Conservation (phyloP, 2,888 invertebrate genomes). For the Drosophila maculinotata region DNA sequence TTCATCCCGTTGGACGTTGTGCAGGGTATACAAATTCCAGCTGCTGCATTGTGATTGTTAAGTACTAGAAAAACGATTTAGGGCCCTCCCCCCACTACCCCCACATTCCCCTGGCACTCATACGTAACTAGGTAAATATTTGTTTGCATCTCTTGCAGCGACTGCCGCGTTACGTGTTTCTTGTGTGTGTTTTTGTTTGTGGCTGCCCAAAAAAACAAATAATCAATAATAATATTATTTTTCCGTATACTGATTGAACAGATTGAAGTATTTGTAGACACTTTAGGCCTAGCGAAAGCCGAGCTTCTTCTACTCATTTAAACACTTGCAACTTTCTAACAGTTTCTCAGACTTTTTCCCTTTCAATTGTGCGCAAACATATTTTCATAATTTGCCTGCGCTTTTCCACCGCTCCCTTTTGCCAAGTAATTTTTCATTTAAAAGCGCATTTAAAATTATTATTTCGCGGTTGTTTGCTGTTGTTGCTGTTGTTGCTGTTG, state of each 20-base stretch:
- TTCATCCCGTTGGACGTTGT: not conserved
- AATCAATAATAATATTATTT: slow-evolving; percentile 42
- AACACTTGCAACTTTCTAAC: slow-evolving; percentile 2
- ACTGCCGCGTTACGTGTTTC: slow-evolving; percentile 51
- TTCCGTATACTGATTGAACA: not conserved
- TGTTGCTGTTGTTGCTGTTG: slow-evolving; percentile 29
- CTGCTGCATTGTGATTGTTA: slow-evolving; percentile 18
- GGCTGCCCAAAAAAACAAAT: slow-evolving; percentile 13
- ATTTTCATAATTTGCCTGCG: slow-evolving; percentile 11
- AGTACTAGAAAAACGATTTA: slow-evolving; percentile 23
- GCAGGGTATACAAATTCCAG: slow-evolving; percentile 7
- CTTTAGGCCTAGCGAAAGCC: slow-evolving; percentile 13
- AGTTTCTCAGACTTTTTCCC: slow-evolving; percentile 16
- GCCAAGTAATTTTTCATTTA: slow-evolving; percentile 46
- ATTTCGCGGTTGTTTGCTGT: slow-evolving; percentile 35
- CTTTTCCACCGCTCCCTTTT: slow-evolving; percentile 1
- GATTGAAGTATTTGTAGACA: slow-evolving; percentile 1
- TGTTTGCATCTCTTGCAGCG: slow-evolving; percentile 29
- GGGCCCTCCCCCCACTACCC: not conserved
- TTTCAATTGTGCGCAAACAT: slow-evolving; percentile 8
- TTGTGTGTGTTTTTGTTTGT: slow-evolving; percentile 34
- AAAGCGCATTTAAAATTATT: slow-evolving; percentile 48
- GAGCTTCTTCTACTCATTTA: too few species aligned
- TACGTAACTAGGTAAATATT: slow-evolving; percentile 51
- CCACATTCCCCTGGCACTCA: not conserved